These are phyloP conservation scores for Volucella bombylans DNA, from an alignment of 2,888 invertebrate species.

Conservation along the genomic window DNA sequence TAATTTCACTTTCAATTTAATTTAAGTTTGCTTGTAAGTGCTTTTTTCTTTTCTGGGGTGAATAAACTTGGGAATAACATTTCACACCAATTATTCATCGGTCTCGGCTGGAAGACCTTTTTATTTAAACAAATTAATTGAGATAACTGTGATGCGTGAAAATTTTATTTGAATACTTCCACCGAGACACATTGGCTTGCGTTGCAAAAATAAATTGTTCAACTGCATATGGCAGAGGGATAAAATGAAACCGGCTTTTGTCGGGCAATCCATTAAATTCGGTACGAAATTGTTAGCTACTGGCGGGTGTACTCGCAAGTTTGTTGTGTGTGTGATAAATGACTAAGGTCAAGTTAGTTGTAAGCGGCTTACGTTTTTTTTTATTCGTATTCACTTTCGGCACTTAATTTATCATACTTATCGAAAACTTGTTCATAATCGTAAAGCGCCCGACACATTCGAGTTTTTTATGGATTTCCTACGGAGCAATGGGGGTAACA, in stretches of 20 bases:
- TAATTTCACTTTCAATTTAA: slow-evolving; percentile 41
- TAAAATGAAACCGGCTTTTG: not conserved
- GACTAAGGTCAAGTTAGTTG: not conserved
- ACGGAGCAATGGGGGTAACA: no score
- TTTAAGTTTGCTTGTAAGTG: slow-evolving; percentile 21
- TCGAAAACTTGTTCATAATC: no score
- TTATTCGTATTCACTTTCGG: no score
- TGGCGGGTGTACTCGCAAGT: not conserved
- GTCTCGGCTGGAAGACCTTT: slow-evolving; percentile 9
- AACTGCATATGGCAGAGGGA: not conserved
- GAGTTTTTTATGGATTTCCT: no score
- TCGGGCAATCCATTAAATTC: not conserved
- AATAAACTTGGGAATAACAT: slow-evolving; percentile 38
- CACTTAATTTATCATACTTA: no score
- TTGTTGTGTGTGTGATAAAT: not conserved
- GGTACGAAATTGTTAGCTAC: slow-evolving; percentile 5
- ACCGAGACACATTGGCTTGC: slow-evolving; percentile 1
- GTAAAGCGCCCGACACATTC: no score
- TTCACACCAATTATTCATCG: slow-evolving; percentile 59
- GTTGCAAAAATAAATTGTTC: slow-evolving; percentile 10
- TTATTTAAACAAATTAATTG: slow-evolving; percentile 53
- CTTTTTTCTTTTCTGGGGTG: slow-evolving; percentile 18
- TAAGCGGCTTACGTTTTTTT: not conserved
- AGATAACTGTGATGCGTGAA: slow-evolving; percentile 30
- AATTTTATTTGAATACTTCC: slow-evolving; percentile 29